Base-by-base conservation (phyloP, 2,113 vertebrate species). In the Rhinolophus sinicus region DNA sequence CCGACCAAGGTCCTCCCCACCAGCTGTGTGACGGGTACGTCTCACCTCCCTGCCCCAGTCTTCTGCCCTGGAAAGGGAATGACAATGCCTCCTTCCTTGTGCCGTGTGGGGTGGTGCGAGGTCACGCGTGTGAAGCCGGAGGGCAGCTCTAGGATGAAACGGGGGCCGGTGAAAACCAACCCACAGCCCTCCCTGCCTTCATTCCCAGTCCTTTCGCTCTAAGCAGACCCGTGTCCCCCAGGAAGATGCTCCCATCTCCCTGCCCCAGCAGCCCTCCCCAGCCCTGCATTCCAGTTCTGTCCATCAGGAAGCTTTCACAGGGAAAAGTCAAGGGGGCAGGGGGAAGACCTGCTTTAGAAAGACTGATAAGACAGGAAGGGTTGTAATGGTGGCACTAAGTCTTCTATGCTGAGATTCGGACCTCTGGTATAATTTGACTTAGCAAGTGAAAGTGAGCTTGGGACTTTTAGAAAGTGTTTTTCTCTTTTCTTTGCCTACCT, bases 121-220 rank as follows among this genome's bases (percentile, higher is more conserved):
- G 3, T 5, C 1, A 2, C 6, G 26, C 9, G 4, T n/a, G 24
- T 26, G 54, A 35, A 14, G 22, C n/a, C 54, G 6, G 40, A 11
- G 7, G 11, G 12, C 4, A 16, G 40, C 18, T 83, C 11, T 11
- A 3, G 40, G 26, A 9, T 58, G 65, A 40, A 3, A 7, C 64
- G 30, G 38, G 52, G 14, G 35, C 9, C 1, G 2, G 58, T 1
- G 14, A 35, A 62, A 24, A 91, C 21, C 72, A n/a, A 44, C 28
- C 24, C 21, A 9, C 8, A 6, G 10, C 21, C 21, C 26, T 40
- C 40, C 65, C 47, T 76, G 33, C 22, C 13, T 3, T 70, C 19
- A 16, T 19, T 24, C 64, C 38, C 9, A 56, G 30, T 18, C 26
- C 30, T 9, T 21, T 3, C n/a, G 15, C 52, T 12, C 69, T 2